These are phyloP conservation scores for Lasioglossum pauxillum DNA, from an alignment of 2,888 invertebrate genomes.

Conservation along the genomic window DNA sequence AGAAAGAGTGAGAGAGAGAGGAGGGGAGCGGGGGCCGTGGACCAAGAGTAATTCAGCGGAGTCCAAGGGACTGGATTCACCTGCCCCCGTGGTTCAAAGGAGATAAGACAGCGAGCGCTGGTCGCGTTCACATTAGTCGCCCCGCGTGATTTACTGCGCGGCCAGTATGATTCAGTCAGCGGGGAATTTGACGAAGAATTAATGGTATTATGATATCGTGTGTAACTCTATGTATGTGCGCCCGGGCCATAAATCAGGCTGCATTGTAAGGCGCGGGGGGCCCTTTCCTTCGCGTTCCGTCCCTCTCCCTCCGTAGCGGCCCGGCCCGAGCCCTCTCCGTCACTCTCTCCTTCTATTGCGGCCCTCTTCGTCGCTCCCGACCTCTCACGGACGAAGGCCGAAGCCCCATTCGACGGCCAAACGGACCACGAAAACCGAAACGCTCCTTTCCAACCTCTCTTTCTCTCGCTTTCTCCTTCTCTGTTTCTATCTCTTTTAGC, in stretches of 20 bases:
- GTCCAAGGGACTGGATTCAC: constrained; percentile 75
- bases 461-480: constrained; percentile 28
- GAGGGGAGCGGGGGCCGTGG: constrained; percentile 38
- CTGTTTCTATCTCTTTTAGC: neutral
- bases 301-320: constrained; percentile 23
- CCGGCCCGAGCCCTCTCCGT: constrained; percentile 33
- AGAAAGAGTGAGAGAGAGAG: constrained; percentile 11
- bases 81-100: constrained; percentile 80
- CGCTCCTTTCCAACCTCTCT: constrained; percentile 61
- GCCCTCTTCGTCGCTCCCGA: constrained; percentile 5
- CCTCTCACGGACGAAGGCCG: constrained; percentile 80
- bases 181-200: constrained; percentile 85
- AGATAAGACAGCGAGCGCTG: constrained; percentile 80
- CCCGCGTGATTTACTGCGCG: constrained; percentile 83
- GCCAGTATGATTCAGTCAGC: constrained; percentile 84
- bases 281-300: constrained; percentile 56
- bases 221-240: constrained; percentile 84
- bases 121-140: constrained; percentile 83
- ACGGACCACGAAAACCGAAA: constrained; percentile 69
- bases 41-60: constrained; percentile 63
- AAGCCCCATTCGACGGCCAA: constrained; percentile 78
- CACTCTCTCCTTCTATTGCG: neutral
- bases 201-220: constrained; percentile 85
- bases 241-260: constrained; percentile 83
- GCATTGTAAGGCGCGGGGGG: constrained; percentile 81